Evolutionary conservation across 2,797 vertebrate genomes (phyloP), one percentile per base, ranked within the genome.

Genomic region (Falco columbarius): DNA sequence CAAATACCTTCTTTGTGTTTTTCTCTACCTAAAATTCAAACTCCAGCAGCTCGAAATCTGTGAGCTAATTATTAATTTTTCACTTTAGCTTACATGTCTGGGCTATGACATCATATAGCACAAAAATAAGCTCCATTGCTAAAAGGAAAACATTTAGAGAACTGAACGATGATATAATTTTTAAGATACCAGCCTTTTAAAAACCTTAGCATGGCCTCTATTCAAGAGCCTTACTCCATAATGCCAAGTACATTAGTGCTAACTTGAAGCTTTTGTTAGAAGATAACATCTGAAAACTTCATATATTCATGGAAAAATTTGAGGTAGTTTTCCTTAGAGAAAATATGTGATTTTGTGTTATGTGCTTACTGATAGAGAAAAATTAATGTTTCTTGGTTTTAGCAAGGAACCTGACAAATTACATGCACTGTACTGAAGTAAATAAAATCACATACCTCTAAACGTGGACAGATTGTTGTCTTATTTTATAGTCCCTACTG

Each of bases 231-330:
- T 8, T 19, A 38, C 13, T 63, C 44, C 46, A 68, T 40, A 81
- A 84, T 9, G 26, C 52, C 66, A 89, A 71, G 36, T 71, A 56
- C 17, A 42, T 54, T 54, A 82, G 10, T 42, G 14, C 1, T 86
- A 94, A 95, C 94, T 82, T 80, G 42, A 93, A 90, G 52, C 21
- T 95, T 91, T 88, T 93, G 51, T 91, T 80, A 80, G 21, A 61
- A 7, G 9, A 46, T 7, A 89, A 49, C 14, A 63, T 56, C 59
- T 73, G 56, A 89, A 86, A 92, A 73, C 32, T 63, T 81, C 36
- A 74, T 55, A 17, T 40, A 71, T 67, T 92, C 30, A 46, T 20
- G 8, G 20, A 86, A 73, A 22, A 95, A 87, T 73, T 29, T 34
- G 10, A 87, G 26, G 38, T 24, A 90, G 67, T 46, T 94, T 96